Conservation (phyloP, 2,113 vertebrate species). For the Onychostoma macrolepis region DNA sequence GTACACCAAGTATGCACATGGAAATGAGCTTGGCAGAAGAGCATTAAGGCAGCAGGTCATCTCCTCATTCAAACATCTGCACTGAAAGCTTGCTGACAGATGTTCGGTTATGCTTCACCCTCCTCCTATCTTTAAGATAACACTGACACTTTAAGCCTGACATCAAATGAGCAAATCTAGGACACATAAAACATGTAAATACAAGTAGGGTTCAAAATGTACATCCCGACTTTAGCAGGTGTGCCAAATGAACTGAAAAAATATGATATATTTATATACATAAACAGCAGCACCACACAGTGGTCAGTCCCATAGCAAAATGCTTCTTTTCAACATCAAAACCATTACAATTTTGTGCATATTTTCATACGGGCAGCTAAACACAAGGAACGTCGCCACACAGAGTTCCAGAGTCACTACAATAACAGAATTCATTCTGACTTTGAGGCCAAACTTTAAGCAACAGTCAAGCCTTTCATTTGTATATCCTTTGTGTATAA, state of each 20-base stretch:
- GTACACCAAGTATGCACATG: background rate
- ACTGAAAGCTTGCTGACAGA: slow-evolving; percentile 29
- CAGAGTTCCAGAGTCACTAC: background rate
- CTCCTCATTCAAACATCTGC: slow-evolving; percentile 20
- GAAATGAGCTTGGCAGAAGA: background rate
- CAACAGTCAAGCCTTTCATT: background rate
- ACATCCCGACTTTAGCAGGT: background rate
- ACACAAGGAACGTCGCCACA: background rate
- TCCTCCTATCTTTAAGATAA: background rate
- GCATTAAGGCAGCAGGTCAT: background rate
- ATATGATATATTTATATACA: background rate
- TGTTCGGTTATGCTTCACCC: background rate
- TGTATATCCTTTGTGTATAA: background rate
- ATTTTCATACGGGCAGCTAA: background rate
- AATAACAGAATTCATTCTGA: background rate
- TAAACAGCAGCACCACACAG: background rate
- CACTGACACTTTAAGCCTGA: slow-evolving; percentile 14
- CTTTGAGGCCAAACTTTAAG: background rate
- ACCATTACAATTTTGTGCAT: background rate
- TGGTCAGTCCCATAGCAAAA: background rate
- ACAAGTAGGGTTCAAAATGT: background rate
- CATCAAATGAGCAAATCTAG: background rate
- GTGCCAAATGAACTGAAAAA: background rate
- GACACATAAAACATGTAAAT: background rate
- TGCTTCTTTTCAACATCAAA: background rate